These are phyloP conservation scores for Tenrec ecaudatus DNA, from an alignment of 2,113 vertebrate genomes.

Conservation along the genomic window DNA sequence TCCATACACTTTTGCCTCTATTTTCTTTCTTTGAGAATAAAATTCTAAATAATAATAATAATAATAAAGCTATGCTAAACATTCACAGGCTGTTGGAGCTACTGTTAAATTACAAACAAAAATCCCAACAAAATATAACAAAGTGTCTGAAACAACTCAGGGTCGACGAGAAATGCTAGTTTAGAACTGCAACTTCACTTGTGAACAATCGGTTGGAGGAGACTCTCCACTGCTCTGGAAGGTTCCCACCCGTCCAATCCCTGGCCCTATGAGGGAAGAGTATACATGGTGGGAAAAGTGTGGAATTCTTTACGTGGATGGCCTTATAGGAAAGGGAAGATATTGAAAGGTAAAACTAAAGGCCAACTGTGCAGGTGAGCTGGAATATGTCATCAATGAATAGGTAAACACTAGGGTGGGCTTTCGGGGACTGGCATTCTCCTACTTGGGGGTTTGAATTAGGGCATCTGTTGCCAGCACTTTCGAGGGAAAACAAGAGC, in stretches of 20 bases:
- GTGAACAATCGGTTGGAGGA: background rate
- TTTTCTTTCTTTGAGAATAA: background rate
- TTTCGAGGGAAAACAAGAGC: slow-evolving; percentile 50
- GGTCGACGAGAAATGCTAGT: background rate
- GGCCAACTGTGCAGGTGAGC: slow-evolving; percentile 49
- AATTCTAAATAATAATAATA: no score
- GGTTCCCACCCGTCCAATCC: background rate
- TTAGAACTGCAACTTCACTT: background rate
- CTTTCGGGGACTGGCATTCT: slow-evolving; percentile 1
- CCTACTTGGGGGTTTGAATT: slow-evolving; percentile 59
- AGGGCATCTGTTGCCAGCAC: slow-evolving; percentile 21
- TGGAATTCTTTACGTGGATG: slow-evolving; percentile 72
- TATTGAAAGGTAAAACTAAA: background rate
- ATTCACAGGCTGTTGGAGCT: no score
- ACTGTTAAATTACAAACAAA: slow-evolving; percentile 35
- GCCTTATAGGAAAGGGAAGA: slow-evolving; percentile 65
- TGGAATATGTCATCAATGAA: slow-evolving; percentile 62
- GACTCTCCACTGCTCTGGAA: slow-evolving; percentile 34
- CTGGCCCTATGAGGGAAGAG: slow-evolving; percentile 35
- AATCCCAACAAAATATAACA: background rate
- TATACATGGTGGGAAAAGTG: slow-evolving; percentile 5
- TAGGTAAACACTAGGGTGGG: slow-evolving; percentile 23
- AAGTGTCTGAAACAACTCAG: slow-evolving; percentile 42
- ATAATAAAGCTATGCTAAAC: background rate
- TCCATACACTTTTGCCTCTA: background rate